A percentile compares a stretch with the other conserved stretches of the same genome.
These are phyloP conservation scores for Prenolepis imparis DNA, from an alignment of 2,888 invertebrate genomes.

Conservation along the genomic window DNA sequence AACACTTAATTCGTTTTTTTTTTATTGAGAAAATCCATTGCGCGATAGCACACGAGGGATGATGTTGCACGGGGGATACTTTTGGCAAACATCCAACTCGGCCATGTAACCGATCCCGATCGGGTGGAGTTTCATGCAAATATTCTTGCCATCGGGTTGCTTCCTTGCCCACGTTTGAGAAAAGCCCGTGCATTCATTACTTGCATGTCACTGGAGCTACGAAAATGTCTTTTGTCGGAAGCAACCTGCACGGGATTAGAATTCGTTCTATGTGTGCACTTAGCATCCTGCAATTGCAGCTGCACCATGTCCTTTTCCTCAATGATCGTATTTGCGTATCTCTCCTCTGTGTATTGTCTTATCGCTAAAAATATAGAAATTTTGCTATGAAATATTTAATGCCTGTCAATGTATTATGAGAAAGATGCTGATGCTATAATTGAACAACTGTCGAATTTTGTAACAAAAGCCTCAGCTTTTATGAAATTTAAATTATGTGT, in stretches of 20 bases:
- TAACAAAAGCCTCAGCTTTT: background rate
- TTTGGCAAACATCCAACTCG: constrained; percentile 44
- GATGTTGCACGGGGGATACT: constrained; percentile 19
- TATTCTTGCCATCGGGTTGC: background rate
- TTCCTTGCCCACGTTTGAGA: constrained; percentile 4
- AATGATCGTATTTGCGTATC: background rate
- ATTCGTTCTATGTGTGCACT: background rate
- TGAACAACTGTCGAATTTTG: background rate
- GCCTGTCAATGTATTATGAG: background rate
- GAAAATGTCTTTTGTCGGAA: background rate
- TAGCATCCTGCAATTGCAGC: constrained; percentile 11
- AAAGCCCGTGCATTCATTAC: constrained; percentile 18
- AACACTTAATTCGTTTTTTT: constrained; percentile 27
- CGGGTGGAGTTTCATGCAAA: constrained; percentile 34
- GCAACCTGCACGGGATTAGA: background rate
- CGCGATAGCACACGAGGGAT: background rate
- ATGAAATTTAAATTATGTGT: background rate
- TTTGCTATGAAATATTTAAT: background rate
- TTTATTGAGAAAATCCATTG: constrained; percentile 6
- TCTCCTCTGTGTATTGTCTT: background rate
- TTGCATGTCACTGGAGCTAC: constrained; percentile 14
- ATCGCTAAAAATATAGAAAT: too few species aligned
- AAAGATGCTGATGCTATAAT: background rate
- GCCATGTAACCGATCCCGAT: constrained; percentile 27
- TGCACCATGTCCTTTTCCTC: background rate